Evolutionary conservation across 1,140 invertebrate species (phyloP).

Genomic region (Lepidurus apus): DNA sequence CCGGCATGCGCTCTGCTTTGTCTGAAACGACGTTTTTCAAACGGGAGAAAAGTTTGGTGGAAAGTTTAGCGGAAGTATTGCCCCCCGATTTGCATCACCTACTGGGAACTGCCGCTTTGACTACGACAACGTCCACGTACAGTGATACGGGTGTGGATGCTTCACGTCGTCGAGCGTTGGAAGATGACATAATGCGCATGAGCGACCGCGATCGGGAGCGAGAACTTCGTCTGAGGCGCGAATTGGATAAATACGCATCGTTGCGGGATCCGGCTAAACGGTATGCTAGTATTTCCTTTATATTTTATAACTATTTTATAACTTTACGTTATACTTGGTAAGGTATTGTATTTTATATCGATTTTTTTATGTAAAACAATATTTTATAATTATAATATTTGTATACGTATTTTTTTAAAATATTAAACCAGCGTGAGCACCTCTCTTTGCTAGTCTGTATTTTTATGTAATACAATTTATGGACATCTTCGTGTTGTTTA

Average conservation of each 20-base stretch:
- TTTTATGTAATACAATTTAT: too few relatives aligned
- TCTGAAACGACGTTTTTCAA: slow-evolving; percentile 23
- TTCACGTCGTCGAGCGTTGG: slow-evolving; percentile 37
- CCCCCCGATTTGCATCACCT: slow-evolving; percentile 49
- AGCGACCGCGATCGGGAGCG: slow-evolving; percentile 44
- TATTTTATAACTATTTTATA: background rate
- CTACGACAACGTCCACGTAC: slow-evolving; percentile 18
- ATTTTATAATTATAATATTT: too few relatives aligned
- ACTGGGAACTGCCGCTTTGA: slow-evolving; percentile 36
- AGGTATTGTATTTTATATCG: too few relatives aligned
- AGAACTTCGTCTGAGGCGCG: slow-evolving; percentile 39
- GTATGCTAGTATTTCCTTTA: slow-evolving; percentile 33
- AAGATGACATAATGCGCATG: slow-evolving; percentile 45
- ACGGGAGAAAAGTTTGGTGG: slow-evolving; percentile 32
- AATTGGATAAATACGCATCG: slow-evolving; percentile 41
- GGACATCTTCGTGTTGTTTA: too few relatives aligned
- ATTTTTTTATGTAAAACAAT: too few relatives aligned
- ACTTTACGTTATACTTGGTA: background rate
- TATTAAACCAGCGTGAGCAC: too few relatives aligned
- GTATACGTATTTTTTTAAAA: too few relatives aligned
- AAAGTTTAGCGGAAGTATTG: slow-evolving; percentile 46
- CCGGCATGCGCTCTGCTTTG: slow-evolving; percentile 32
- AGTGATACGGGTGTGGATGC: slow-evolving; percentile 23
- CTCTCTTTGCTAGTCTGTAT: too few relatives aligned
- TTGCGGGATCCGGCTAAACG: slow-evolving; percentile 40